A percentile compares a stretch with the other conserved stretches of the same genome.
Conservation (phyloP, 2,113 vertebrate species). For the Halichoeres trimaculatus region DNA sequence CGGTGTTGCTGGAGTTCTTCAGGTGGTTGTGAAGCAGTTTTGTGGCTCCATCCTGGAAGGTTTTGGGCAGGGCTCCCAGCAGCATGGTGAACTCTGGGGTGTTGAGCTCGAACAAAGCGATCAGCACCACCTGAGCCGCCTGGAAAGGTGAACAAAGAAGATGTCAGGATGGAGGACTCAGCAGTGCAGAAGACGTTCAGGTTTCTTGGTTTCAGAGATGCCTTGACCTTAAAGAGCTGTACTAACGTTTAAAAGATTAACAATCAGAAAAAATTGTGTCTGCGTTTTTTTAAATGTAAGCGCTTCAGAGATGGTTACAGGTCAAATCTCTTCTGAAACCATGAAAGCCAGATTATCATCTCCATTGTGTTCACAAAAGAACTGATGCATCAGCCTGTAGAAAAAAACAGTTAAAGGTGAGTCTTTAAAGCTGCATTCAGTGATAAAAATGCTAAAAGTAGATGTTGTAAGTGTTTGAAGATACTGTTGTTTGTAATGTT, state of each 20-base stretch:
- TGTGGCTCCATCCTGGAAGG: constrained; percentile 99
- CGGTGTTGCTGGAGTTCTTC: constrained; percentile 95
- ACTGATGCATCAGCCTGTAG: constrained; percentile 27
- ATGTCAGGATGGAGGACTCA: constrained; percentile 17
- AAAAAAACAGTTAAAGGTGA: constrained; percentile 37
- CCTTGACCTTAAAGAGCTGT: background rate
- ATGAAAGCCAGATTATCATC: constrained; percentile 16
- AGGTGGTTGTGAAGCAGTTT: constrained; percentile 98
- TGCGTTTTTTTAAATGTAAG: no score
- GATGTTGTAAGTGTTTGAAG: background rate
- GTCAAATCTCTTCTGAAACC: constrained; percentile 26
- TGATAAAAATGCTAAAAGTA: background rate
- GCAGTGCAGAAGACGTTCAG: background rate
- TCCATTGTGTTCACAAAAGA: background rate
- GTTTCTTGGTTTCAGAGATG: constrained; percentile 26
- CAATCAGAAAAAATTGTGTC: no score
- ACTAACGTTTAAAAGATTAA: no score
- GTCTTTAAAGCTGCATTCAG: constrained; percentile 53
- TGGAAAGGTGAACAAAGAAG: constrained; percentile 57
- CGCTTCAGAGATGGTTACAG: background rate
- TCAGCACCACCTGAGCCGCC: constrained; percentile 97
- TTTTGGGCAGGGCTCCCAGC: constrained; percentile 98
- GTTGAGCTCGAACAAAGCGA: constrained; percentile 97
- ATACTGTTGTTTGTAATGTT: background rate
- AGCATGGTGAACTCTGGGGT: constrained; percentile 99